Percentiles rank a stretch among this genome's conserved stretches.
Evolutionary conservation across 2,888 invertebrate species (phyloP).

Genomic region (Hemithea aestivaria): DNA sequence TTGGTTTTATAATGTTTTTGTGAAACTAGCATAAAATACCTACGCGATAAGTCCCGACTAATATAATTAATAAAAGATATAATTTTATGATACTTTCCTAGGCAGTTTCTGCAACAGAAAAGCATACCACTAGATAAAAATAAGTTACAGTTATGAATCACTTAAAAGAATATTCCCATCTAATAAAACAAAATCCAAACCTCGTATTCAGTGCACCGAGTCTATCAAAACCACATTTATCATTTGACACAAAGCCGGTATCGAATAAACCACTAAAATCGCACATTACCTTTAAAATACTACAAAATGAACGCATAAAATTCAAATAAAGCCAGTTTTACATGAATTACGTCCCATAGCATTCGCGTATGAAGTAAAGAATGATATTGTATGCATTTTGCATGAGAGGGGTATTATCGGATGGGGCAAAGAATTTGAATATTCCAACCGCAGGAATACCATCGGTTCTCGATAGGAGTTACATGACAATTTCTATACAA

Average conservation of each 20-base stretch:
- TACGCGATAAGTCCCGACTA: too few relatives aligned
- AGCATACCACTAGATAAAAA: too few relatives aligned
- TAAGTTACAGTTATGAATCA: too few relatives aligned
- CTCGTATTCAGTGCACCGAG: too few relatives aligned
- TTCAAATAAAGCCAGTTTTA: constrained; percentile 72
- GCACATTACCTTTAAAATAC: constrained; percentile 31
- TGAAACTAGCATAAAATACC: too few relatives aligned
- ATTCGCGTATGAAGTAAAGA: constrained; percentile 71
- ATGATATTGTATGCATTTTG: constrained; percentile 78
- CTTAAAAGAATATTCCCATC: too few relatives aligned
- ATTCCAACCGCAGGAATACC: constrained; percentile 47
- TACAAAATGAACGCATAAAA: constrained; percentile 64
- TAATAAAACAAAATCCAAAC: too few relatives aligned
- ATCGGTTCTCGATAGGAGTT: constrained; percentile 30
- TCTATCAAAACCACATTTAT: constrained; percentile 4
- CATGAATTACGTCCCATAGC: constrained; percentile 68
- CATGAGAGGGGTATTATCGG: constrained; percentile 72
- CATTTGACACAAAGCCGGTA: constrained; percentile 8
- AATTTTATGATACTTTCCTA: too few relatives aligned
- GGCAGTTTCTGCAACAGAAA: too few relatives aligned
- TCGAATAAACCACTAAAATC: constrained; percentile 17
- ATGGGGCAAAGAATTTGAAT: constrained; percentile 73
- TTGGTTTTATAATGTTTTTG: too few relatives aligned
- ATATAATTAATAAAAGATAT: too few relatives aligned
- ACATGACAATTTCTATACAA: constrained; percentile 2